Evolutionary conservation across 1,140 invertebrate genomes (phyloP).

Genomic region (Whitmania pigra): DNA sequence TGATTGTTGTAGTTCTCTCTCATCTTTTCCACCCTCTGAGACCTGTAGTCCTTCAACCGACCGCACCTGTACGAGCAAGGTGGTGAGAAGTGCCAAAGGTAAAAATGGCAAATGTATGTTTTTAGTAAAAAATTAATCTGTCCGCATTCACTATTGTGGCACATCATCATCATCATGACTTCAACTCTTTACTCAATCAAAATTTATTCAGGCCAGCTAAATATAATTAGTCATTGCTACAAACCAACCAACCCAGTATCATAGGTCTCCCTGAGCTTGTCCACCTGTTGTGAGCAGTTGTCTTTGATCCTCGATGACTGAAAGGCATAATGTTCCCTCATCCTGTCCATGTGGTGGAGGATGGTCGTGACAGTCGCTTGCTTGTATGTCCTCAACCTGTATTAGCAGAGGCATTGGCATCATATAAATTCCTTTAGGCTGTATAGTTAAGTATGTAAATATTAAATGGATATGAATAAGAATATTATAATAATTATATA

Average conservation of each 20-base stretch:
- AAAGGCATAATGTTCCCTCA: constrained; percentile 77
- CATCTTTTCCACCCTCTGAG: constrained; percentile 73
- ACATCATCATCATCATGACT: not conserved
- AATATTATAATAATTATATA: no score
- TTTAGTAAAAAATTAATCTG: no score
- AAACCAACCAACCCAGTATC: not conserved
- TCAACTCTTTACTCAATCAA: not conserved
- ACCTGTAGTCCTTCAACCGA: constrained; percentile 36
- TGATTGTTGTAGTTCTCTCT: constrained; percentile 89
- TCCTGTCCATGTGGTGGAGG: constrained; percentile 61
- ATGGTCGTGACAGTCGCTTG: constrained; percentile 21
- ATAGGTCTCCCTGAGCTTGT: constrained; percentile 82
- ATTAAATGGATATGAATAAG: no score
- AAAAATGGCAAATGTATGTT: no score
- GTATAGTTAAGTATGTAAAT: no score
- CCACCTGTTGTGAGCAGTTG: constrained; percentile 80
- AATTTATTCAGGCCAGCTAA: not conserved
- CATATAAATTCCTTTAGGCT: no score
- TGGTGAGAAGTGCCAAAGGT: no score
- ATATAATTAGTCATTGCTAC: not conserved
- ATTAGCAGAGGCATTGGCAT: not conserved
- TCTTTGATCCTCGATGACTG: constrained; percentile 79
- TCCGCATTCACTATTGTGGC: no score
- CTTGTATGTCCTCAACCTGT: constrained; percentile 22
- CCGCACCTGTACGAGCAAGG: constrained; percentile 45